Conservation (phyloP, 2,888 invertebrate species). For the Polyommatus iphigenia region DNA sequence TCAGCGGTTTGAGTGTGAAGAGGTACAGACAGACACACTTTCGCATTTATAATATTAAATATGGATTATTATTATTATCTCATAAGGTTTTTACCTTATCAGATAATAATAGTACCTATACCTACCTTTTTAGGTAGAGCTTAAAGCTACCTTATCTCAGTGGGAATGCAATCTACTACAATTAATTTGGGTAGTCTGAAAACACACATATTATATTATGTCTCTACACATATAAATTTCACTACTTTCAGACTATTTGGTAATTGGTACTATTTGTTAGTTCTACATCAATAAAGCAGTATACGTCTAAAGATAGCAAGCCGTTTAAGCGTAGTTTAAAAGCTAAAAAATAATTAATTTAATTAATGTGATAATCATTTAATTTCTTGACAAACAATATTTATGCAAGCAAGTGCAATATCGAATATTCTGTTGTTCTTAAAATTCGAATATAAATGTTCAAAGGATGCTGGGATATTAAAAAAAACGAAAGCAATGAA, state of each 20-base stretch:
- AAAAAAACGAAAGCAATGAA: constrained; percentile 64
- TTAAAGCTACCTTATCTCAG: too few species aligned
- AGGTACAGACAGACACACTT: too few species aligned
- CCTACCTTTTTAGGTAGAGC: too few species aligned
- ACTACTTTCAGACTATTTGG: neutral
- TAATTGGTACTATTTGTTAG: neutral
- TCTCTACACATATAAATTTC: neutral
- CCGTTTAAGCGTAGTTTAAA: neutral
- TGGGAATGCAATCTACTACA: too few species aligned
- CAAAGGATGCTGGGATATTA: constrained; percentile 63
- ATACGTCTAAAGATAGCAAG: neutral
- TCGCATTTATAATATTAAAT: too few species aligned
- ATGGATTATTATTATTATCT: too few species aligned
- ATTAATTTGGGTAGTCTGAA: too few species aligned
- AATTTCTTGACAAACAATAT: neutral
- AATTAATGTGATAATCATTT: neutral
- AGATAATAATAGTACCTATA: too few species aligned
- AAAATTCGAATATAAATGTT: constrained; percentile 42
- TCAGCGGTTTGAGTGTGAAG: too few species aligned
- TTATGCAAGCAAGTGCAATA: neutral
- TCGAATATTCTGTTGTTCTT: neutral
- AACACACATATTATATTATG: too few species aligned
- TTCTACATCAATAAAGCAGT: neutral
- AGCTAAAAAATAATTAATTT: neutral
- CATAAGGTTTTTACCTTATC: too few species aligned